These are phyloP conservation scores for Oplegnathus fasciatus DNA, from an alignment of 2,113 vertebrate genomes.

Conservation along the genomic window DNA sequence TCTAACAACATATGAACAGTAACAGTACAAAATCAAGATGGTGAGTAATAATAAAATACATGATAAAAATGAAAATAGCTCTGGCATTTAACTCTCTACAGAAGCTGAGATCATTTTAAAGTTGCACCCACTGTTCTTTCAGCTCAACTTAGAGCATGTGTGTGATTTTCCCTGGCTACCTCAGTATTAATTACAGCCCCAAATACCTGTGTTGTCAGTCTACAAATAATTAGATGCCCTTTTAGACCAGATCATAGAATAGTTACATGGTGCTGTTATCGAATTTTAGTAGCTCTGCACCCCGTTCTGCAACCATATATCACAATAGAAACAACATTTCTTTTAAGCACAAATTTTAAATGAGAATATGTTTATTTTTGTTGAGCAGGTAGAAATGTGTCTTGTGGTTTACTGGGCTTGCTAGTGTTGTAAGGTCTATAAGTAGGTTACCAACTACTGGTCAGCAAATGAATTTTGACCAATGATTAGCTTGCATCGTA, in stretches of 20 bases:
- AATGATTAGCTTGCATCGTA: not conserved
- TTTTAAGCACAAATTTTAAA: not conserved
- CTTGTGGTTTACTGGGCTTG: not conserved
- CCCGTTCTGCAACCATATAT: not conserved
- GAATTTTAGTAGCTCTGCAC: not conserved
- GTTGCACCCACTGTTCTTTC: not conserved
- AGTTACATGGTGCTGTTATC: not conserved
- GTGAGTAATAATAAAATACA: not conserved
- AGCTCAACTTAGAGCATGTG: not conserved
- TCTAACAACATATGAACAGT: not conserved
- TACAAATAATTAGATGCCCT: not conserved
- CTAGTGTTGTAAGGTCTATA: not conserved
- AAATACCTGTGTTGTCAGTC: not conserved
- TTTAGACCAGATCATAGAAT: not conserved
- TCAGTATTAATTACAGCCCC: not conserved
- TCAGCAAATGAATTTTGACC: not conserved
- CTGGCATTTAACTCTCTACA: not conserved
- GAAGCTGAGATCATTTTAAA: not conserved
- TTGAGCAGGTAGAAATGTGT: not conserved
- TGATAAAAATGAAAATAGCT: not conserved
- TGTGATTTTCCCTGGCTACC: not conserved
- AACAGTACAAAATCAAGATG: not conserved
- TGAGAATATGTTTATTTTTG: not conserved
- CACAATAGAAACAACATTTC: not conserved
- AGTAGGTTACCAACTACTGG: not conserved